phyloP scores from a whole-genome alignment of 1,140 invertebrate species.

The Nebria ingens region DNA sequence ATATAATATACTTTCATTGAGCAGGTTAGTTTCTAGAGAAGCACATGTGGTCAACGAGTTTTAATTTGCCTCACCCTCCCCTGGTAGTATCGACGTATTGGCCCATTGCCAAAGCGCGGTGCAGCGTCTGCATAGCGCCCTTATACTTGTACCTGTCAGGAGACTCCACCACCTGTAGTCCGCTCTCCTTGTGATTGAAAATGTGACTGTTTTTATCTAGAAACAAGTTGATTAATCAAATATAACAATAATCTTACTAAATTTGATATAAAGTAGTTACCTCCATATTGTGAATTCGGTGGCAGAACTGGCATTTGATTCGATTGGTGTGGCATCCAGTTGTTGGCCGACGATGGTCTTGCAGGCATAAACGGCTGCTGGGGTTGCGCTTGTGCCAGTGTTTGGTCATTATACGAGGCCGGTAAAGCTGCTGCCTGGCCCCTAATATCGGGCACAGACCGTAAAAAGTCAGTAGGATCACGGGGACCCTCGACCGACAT shows the following conservation, averaged over 20 bases:
- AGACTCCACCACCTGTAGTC: constrained; percentile 43
- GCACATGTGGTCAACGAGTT: not conserved
- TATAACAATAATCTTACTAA: no score
- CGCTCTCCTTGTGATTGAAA: constrained; percentile 54
- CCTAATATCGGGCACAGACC: constrained; percentile 12
- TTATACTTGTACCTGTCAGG: constrained; percentile 35
- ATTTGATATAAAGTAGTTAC: no score
- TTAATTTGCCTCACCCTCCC: not conserved
- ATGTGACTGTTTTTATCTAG: constrained; percentile 43
- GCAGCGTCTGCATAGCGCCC: constrained; percentile 29
- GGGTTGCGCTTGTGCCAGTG: constrained; percentile 17
- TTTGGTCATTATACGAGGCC: not conserved
- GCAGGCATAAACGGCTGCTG: constrained; percentile 19
- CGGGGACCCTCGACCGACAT: not conserved
- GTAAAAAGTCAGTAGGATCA: constrained; percentile 17
- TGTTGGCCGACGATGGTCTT: constrained; percentile 10
- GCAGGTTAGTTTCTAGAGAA: no score
- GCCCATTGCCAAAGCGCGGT: constrained; percentile 21
- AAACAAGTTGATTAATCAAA: constrained; percentile 18
- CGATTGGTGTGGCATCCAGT: constrained; percentile 23
- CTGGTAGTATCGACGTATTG: not conserved
- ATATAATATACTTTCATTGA: no score
- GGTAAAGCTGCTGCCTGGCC: not conserved
- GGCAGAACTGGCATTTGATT: constrained; percentile 22
- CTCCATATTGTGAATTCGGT: constrained; percentile 23